phyloP scores from a whole-genome alignment of 2,888 invertebrate genomes.

The Ferdinandea cuprea region DNA sequence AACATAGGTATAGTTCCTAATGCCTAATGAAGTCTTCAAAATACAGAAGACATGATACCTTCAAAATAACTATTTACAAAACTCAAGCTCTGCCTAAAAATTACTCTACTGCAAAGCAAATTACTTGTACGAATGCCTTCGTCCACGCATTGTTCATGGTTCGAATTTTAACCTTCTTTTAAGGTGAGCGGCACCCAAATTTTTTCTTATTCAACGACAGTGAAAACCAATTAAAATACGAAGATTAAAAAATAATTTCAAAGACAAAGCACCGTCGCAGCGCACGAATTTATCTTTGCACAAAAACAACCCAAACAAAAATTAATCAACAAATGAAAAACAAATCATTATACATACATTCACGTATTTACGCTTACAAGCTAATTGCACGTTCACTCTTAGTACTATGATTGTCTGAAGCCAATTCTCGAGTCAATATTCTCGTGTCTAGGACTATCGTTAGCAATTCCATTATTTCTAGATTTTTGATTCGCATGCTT shows the following conservation, averaged over 20 bases:
- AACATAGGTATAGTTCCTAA: no score
- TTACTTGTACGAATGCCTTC: no score
- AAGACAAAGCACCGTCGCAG: background rate
- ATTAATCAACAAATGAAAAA: slow-evolving; percentile 1
- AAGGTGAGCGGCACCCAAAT: no score
- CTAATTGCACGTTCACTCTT: slow-evolving; percentile 39
- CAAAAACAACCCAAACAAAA: background rate
- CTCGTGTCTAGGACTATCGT: slow-evolving; percentile 67
- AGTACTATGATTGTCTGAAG: slow-evolving; percentile 52
- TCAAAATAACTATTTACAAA: no score
- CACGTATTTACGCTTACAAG: slow-evolving; percentile 25
- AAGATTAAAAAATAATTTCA: background rate
- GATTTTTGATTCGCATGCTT: slow-evolving; percentile 77
- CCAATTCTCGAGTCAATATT: slow-evolving; percentile 51
- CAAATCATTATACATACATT: background rate
- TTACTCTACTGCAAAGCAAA: no score
- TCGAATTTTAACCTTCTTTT: no score
- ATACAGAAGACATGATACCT: no score
- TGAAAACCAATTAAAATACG: background rate
- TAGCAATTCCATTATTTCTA: slow-evolving; percentile 61
- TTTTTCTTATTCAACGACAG: no score
- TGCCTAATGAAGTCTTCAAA: no score
- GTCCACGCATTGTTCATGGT: no score
- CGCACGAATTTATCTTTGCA: background rate
- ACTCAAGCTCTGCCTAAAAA: no score